Evolutionary conservation across 2,888 invertebrate genomes (phyloP).

Genomic region (Ophonus ardosiacus): DNA sequence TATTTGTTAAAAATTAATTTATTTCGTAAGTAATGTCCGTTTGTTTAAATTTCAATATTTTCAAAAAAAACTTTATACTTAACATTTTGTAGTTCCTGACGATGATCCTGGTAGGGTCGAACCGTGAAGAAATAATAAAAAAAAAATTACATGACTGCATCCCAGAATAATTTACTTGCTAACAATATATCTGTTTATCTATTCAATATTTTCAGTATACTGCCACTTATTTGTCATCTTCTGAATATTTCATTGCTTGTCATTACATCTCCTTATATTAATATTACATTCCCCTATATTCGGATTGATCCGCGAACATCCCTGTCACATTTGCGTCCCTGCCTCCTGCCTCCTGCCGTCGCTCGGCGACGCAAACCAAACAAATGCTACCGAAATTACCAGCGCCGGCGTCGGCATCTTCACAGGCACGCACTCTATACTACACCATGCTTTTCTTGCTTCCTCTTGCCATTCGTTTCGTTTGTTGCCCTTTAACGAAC

Average conservation of each 20-base stretch:
- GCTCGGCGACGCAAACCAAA: conserved; percentile 44
- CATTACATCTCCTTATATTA: neutral
- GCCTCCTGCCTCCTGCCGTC: neutral
- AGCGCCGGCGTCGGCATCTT: conserved; percentile 10
- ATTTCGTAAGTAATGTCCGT: too few species aligned
- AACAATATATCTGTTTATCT: too few species aligned
- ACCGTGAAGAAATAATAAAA: too few species aligned
- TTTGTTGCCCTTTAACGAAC: conserved; percentile 56
- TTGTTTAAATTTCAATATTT: too few species aligned
- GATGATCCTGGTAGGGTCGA: too few species aligned
- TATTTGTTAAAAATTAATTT: too few species aligned
- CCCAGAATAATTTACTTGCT: too few species aligned
- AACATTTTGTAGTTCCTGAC: too few species aligned
- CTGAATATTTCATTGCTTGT: neutral
- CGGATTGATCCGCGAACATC: conserved; percentile 9
- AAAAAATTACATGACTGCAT: too few species aligned
- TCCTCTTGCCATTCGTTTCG: conserved; percentile 35
- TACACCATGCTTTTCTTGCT: neutral
- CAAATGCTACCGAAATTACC: conserved; percentile 56
- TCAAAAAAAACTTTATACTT: too few species aligned
- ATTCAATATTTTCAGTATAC: too few species aligned
- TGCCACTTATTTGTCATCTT: too few species aligned
- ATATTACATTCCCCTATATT: neutral
- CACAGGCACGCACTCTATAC: neutral
- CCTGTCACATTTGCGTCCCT: conserved; percentile 5